These are phyloP conservation scores for Cerceris ruficornis DNA, from an alignment of 2,888 invertebrate species.

Conservation along the genomic window DNA sequence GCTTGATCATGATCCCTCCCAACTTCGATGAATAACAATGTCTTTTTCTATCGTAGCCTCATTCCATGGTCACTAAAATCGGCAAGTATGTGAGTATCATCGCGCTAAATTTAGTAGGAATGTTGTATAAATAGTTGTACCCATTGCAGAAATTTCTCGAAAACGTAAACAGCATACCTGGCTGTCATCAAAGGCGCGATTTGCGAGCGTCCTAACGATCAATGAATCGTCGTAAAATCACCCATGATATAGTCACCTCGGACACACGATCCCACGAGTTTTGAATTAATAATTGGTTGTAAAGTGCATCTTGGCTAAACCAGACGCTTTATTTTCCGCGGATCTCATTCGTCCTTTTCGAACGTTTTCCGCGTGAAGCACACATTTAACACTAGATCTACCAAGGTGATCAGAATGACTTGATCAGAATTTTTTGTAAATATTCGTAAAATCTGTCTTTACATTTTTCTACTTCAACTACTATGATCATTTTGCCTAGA, in stretches of 20 bases:
- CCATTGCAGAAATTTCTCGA: conserved; percentile 70
- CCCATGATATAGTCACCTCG: background rate
- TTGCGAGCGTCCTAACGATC: conserved; percentile 38
- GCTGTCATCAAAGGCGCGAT: conserved; percentile 43
- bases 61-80: conserved; percentile 39
- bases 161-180: conserved; percentile 69
- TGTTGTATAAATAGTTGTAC: conserved; percentile 72
- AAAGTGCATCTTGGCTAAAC: too few species aligned
- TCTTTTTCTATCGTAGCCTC: conserved; percentile 31
- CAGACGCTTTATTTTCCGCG: too few species aligned
- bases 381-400: too few species aligned
- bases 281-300: background rate
- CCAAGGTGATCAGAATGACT: too few species aligned
- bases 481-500: too few species aligned
- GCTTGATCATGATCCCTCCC: background rate
- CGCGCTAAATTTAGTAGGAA: conserved; percentile 71
- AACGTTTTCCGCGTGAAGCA: too few species aligned
- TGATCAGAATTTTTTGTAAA: too few species aligned
- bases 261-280: conserved; percentile 2
- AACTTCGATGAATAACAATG: conserved; percentile 8
- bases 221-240: conserved; percentile 12
- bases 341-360: too few species aligned
- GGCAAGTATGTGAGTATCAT: conserved; percentile 40
- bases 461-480: too few species aligned
- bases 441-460: too few species aligned